A percentile compares a stretch with the other conserved stretches of the same genome.
phyloP scores from a whole-genome alignment of 2,888 invertebrate species.

The Cosmia pyralina region DNA sequence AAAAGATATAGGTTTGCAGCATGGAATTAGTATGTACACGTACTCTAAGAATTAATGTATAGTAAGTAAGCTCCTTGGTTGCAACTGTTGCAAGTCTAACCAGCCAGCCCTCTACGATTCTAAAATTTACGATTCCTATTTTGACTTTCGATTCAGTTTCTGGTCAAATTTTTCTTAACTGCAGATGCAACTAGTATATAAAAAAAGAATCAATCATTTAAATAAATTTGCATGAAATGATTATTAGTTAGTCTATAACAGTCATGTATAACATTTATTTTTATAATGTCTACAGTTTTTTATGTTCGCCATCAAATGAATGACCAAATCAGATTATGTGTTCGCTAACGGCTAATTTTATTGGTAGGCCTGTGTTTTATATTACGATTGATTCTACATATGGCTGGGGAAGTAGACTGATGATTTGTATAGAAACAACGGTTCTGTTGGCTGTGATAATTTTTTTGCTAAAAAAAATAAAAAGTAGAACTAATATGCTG shows the following conservation, averaged over 20 bases:
- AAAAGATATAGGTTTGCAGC: background rate
- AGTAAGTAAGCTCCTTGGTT: background rate
- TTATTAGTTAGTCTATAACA: slow-evolving; percentile 8
- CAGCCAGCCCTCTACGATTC: background rate
- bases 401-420: slow-evolving; percentile 19
- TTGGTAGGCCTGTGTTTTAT: slow-evolving; percentile 45
- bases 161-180: background rate
- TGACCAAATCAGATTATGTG: slow-evolving; percentile 44
- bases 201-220: slow-evolving; percentile 7
- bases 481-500: background rate
- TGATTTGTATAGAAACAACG: slow-evolving; percentile 12
- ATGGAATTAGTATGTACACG: background rate
- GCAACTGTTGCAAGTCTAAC: background rate
- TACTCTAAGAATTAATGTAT: too few species aligned
- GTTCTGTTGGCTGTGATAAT: background rate
- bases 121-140: background rate
- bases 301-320: slow-evolving; percentile 56
- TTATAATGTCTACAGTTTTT: slow-evolving; percentile 40
- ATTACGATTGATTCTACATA: slow-evolving; percentile 26
- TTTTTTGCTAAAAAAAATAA: background rate
- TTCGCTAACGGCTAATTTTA: slow-evolving; percentile 44
- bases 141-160: background rate
- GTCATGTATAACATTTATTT: slow-evolving; percentile 35
- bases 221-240: slow-evolving; percentile 36
- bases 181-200: slow-evolving; percentile 17